Evolutionary conservation across 2,888 invertebrate genomes (phyloP).

Genomic region (Netelia inedita): DNA sequence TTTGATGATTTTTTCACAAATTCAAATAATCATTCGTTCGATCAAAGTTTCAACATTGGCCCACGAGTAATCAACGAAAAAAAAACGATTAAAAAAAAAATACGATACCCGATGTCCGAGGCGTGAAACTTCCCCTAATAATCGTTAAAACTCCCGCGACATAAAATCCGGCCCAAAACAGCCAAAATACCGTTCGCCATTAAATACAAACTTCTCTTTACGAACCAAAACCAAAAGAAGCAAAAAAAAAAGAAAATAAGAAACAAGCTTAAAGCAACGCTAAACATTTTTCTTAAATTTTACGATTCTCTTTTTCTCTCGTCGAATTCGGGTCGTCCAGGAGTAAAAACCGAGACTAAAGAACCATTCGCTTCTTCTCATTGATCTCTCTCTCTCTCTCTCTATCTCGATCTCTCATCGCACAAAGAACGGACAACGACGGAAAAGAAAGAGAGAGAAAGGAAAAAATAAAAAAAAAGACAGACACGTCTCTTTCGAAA

Average conservation of each 20-base stretch:
- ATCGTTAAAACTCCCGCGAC: no score
- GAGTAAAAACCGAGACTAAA: neutral
- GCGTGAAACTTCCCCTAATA: no score
- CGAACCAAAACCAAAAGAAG: neutral
- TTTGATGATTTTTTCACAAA: no score
- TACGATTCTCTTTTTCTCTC: neutral
- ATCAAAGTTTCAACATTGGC: no score
- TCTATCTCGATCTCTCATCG: no score
- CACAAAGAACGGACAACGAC: constrained; percentile 19
- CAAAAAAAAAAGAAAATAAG: neutral
- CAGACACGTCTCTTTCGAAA: neutral
- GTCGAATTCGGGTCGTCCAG: neutral
- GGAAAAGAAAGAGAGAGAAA: neutral
- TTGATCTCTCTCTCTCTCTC: neutral
- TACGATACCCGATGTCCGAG: no score
- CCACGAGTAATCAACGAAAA: no score
- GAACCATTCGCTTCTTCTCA: neutral
- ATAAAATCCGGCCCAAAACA: no score
- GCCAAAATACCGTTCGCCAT: no score
- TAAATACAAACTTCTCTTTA: neutral
- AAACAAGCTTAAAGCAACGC: neutral
- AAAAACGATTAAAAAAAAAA: no score
- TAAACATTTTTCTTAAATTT: neutral
- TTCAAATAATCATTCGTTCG: no score
- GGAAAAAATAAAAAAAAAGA: neutral